Conservation (phyloP, 2,888 invertebrate genomes). For the Cheiracanthium punctorium region DNA sequence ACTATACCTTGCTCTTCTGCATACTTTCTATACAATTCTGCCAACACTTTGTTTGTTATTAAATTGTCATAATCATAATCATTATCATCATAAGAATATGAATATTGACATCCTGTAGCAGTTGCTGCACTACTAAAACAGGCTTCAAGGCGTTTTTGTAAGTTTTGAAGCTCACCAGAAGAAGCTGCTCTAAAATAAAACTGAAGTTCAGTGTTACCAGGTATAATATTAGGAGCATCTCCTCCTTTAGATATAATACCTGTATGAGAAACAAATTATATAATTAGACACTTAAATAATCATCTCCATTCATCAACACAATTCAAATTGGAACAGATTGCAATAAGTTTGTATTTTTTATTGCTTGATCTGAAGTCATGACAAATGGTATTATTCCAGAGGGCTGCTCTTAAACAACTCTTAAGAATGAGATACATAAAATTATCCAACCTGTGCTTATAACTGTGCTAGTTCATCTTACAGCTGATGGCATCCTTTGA, state of each 20-base stretch:
- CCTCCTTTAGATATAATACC: constrained; percentile 72
- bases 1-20: constrained; percentile 72
- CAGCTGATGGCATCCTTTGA: too few relatives aligned
- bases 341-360: too few relatives aligned
- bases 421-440: too few relatives aligned
- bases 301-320: too few relatives aligned
- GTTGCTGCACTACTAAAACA: constrained; percentile 74
- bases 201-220: constrained; percentile 74
- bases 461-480: too few relatives aligned
- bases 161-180: constrained; percentile 72
- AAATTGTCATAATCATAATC: constrained; percentile 73
- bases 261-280: too few relatives aligned
- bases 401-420: too few relatives aligned
- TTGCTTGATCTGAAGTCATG: too few relatives aligned
- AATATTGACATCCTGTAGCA: constrained; percentile 67
- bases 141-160: constrained; percentile 72
- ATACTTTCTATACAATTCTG: constrained; percentile 73
- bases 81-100: constrained; percentile 19
- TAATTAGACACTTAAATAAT: too few relatives aligned
- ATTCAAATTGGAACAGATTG: too few relatives aligned
- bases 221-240: constrained; percentile 71
- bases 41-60: constrained; percentile 74
- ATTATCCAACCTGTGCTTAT: too few relatives aligned
- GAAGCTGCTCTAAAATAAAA: constrained; percentile 74
- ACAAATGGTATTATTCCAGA: too few relatives aligned